These are phyloP conservation scores for Spinibarbus caldwelli DNA, from an alignment of 2,797 vertebrate genomes.

Conservation along the genomic window DNA sequence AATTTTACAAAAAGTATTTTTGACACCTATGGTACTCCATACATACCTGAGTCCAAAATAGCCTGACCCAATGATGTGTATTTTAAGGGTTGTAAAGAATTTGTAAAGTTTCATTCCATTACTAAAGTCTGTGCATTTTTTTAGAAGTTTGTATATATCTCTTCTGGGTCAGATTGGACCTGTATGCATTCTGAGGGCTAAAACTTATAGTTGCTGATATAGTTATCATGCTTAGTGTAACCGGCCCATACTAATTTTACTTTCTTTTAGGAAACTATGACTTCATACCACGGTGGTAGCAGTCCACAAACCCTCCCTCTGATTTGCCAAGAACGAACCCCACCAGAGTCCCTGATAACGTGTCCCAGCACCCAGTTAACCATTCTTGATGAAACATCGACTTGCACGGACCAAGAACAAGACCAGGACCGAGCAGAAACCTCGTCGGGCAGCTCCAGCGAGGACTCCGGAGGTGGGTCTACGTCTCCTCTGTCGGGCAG, in stretches of 20 bases:
- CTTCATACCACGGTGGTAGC: slow-evolving; percentile 73
- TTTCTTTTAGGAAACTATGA: slow-evolving; percentile 75
- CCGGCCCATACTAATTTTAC: background rate
- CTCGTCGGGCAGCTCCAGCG: slow-evolving; percentile 60
- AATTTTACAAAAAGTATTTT: background rate
- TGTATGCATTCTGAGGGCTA: background rate
- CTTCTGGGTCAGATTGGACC: background rate
- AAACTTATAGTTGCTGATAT: background rate
- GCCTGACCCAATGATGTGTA: background rate
- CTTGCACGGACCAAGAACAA: slow-evolving; percentile 41
- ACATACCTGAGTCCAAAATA: background rate
- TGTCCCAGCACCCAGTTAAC: slow-evolving; percentile 60
- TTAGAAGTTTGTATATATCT: background rate
- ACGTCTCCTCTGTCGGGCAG: slow-evolving; percentile 65
- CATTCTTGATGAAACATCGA: slow-evolving; percentile 31
- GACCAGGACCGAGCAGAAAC: slow-evolving; percentile 68
- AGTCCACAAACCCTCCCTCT: slow-evolving; percentile 67
- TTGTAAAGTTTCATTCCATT: background rate
- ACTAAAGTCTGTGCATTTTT: background rate
- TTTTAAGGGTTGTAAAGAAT: background rate
- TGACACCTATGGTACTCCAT: background rate
- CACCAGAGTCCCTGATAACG: slow-evolving; percentile 59
- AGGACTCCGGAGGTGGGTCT: slow-evolving; percentile 62
- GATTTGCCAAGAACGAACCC: slow-evolving; percentile 65
- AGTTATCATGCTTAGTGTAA: background rate